These are phyloP conservation scores for Drosophila quinaria DNA, from an alignment of 2,888 invertebrate species.

Conservation along the genomic window DNA sequence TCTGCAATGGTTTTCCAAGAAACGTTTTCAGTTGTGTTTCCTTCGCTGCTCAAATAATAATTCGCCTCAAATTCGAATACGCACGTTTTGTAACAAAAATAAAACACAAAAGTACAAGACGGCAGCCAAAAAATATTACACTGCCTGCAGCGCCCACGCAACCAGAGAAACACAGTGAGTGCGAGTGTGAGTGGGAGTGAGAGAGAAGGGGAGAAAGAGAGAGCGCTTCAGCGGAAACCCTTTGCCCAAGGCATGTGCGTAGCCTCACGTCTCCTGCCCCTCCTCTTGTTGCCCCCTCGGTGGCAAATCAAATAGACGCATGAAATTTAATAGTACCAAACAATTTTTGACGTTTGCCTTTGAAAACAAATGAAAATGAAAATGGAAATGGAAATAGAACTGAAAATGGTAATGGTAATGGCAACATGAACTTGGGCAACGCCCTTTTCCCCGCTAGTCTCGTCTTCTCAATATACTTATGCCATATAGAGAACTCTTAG, in stretches of 20 bases:
- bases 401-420: conserved; percentile 32
- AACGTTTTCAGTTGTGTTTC: conserved; percentile 49
- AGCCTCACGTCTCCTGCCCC: conserved; percentile 19
- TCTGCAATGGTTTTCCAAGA: conserved; percentile 70
- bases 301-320: conserved; percentile 76
- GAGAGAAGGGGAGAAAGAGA: conserved; percentile 3
- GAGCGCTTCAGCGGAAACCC: conserved; percentile 47
- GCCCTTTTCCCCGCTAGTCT: conserved; percentile 12
- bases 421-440: conserved; percentile 48
- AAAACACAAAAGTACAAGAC: conserved; percentile 36
- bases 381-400: conserved; percentile 42
- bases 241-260: conserved; percentile 51
- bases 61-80: conserved; percentile 77
- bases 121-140: conserved; percentile 41
- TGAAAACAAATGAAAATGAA: conserved; percentile 48
- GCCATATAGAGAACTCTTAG: background rate
- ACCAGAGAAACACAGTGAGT: background rate
- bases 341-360: conserved; percentile 72
- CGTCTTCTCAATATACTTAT: conserved; percentile 1
- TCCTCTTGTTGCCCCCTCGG: conserved; percentile 19
- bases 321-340: conserved; percentile 73
- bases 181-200: background rate
- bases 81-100: conserved; percentile 73
- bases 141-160: conserved; percentile 24
- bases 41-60: conserved; percentile 67